These are phyloP conservation scores for Chlorops oryzae DNA, from an alignment of 1,140 invertebrate genomes.

Conservation along the genomic window DNA sequence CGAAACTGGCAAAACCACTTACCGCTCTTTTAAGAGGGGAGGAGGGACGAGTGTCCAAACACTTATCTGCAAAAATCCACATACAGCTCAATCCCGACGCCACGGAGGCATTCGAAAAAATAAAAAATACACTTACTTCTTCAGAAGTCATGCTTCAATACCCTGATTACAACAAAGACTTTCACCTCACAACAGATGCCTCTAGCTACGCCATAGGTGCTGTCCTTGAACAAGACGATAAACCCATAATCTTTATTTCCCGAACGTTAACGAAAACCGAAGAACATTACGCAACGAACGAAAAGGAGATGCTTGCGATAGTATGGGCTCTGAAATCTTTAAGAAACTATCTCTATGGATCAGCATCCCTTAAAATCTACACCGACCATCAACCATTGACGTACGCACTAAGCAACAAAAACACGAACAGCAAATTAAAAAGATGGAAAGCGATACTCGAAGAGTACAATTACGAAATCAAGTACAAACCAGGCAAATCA, in stretches of 20 bases:
- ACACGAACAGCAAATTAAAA: constrained; percentile 33
- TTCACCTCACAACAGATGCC: constrained; percentile 20
- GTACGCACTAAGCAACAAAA: constrained; percentile 6
- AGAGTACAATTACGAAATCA: constrained; percentile 36
- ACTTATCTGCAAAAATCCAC: constrained; percentile 1
- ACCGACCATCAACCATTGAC: constrained; percentile 9
- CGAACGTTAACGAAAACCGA: constrained; percentile 23
- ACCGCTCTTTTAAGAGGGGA: constrained; percentile 10
- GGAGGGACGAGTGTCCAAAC: constrained; percentile 12
- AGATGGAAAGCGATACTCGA: constrained; percentile 50
- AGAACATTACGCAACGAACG: constrained; percentile 9
- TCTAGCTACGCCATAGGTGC: constrained; percentile 12
- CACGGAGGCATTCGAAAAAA: constrained; percentile 12
- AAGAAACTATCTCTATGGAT: constrained; percentile 5
- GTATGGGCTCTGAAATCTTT: constrained; percentile 9
- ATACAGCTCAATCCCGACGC: not conserved
- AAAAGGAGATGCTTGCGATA: constrained; percentile 13
- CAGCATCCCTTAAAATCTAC: constrained; percentile 5
- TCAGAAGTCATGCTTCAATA: constrained; percentile 26
- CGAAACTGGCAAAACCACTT: constrained; percentile 12
- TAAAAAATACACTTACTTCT: constrained; percentile 6
- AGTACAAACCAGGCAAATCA: constrained; percentile 40
- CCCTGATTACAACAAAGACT: constrained; percentile 33
- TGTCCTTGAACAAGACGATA: constrained; percentile 15
- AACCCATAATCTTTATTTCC: constrained; percentile 43